Base-by-base conservation (phyloP, 1,140 invertebrate species). In the Solenopsis fugax region DNA sequence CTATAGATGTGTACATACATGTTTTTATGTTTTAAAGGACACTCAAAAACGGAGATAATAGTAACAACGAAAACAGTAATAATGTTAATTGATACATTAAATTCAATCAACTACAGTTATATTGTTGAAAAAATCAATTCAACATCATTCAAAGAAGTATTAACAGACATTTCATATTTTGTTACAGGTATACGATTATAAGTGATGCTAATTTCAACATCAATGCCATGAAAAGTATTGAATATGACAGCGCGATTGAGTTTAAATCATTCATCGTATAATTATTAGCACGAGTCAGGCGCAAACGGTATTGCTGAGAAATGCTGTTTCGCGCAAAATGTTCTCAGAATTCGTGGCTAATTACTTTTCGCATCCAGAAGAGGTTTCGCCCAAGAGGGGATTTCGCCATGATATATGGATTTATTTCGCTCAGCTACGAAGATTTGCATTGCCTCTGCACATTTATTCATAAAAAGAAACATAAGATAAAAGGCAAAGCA, bases 291-390 rank as follows among this genome's bases (percentile, higher is more conserved):
- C 5, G 2, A 64, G 6, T 4, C 50, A 18, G 29, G 3, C 12
- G 45, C n/a, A 65, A 78, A 78, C 18, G 18, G 21, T 9, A 13
- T 4, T 21, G 24, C 9, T 52, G 60, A 48, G 60, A 37, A 78
- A 78, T 37, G 9, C n/a, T 18, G 10, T 2, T 29, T n/a, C 10
- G n/a, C 18, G n/a, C 52, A 78, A 78, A 48, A 52, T 3, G 6
- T 78, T 78, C 58, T 65, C 21, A n/a, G 75, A 52, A 62, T 62
- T 77, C 16, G 5, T 29, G n/a, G 62, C 45, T 78, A 78, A 78
- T 67, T 78, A 12, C 29, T 21, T 21, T 50, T 67, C 1, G 1
- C 41, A 24, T 65, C 16, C 45, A 65, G 13, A 76, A 7, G 18
- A n/a, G 41, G 16, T 78, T 65, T 48, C 12, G 12, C 13, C 45